phyloP scores from a whole-genome alignment of 2,113 vertebrate genomes.

The Boulengeromyrus knoepffleri region DNA sequence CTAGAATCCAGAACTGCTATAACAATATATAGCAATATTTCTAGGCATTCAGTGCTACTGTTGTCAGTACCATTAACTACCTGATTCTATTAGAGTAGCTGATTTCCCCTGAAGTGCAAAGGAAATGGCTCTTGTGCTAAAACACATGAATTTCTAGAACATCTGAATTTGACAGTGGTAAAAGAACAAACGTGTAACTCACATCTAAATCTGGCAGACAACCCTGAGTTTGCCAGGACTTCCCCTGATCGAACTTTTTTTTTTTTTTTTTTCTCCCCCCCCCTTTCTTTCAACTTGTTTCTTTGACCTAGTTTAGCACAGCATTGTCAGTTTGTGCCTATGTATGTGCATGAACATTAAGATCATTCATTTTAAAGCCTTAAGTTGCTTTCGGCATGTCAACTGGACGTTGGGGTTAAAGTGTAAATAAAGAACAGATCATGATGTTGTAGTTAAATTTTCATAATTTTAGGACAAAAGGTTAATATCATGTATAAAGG shows the following conservation, averaged over 20 bases:
- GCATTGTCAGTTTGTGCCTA: too few relatives aligned
- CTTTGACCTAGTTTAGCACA: too few relatives aligned
- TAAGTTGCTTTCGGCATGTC: not conserved
- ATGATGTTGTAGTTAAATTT: not conserved
- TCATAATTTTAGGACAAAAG: not conserved
- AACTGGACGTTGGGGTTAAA: not conserved
- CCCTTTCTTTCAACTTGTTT: too few relatives aligned
- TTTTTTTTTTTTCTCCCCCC: too few relatives aligned
- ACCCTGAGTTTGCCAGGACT: not conserved
- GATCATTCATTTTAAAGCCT: not conserved
- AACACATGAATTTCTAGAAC: not conserved
- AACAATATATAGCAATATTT: not conserved
- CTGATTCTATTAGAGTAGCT: not conserved
- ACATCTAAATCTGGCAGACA: not conserved
- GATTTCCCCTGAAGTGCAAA: not conserved
- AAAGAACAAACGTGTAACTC: not conserved
- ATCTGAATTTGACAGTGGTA: too few relatives aligned
- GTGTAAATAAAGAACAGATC: not conserved
- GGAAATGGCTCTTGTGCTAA: not conserved
- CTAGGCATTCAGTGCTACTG: not conserved
- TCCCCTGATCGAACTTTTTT: not conserved
- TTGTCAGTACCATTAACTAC: not conserved
- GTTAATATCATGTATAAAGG: not conserved
- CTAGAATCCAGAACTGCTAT: too few relatives aligned
- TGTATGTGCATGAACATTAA: too few relatives aligned